Conservation (phyloP, 2,113 vertebrate genomes). For the Struthidea cinerea region DNA sequence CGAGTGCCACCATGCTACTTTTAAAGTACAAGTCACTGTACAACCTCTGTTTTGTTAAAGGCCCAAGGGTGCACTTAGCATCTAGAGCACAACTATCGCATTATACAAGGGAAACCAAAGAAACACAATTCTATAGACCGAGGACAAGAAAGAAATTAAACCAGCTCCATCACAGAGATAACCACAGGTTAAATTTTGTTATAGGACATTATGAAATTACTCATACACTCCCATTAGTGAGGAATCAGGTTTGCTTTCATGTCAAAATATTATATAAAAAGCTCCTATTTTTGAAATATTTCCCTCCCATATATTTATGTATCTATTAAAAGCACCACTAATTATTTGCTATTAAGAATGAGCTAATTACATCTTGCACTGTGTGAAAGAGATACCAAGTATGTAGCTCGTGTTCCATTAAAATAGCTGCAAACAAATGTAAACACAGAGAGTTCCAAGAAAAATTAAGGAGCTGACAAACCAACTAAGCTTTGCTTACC, state of each 20-base stretch:
- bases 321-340: conserved; percentile 14
- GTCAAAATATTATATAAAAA: neutral
- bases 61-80: neutral
- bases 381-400: neutral
- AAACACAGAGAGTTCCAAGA: neutral
- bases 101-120: neutral
- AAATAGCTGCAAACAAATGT: neutral
- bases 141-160: neutral
- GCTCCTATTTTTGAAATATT: neutral
- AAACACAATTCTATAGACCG: neutral
- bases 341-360: neutral
- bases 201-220: neutral
- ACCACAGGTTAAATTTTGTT: neutral
- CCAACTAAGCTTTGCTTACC: neutral
- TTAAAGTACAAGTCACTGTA: neutral
- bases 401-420: neutral
- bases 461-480: neutral
- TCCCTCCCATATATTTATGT: neutral
- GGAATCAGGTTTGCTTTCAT: neutral
- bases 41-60: neutral
- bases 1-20: rapidly evolving
- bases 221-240: neutral
- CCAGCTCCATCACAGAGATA: neutral
- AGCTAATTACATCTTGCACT: neutral
- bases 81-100: neutral